Evolutionary conservation across 2,888 invertebrate species (phyloP), one percentile per base, ranked within the genome.

Genomic region (Ypsolopha scabrella): DNA sequence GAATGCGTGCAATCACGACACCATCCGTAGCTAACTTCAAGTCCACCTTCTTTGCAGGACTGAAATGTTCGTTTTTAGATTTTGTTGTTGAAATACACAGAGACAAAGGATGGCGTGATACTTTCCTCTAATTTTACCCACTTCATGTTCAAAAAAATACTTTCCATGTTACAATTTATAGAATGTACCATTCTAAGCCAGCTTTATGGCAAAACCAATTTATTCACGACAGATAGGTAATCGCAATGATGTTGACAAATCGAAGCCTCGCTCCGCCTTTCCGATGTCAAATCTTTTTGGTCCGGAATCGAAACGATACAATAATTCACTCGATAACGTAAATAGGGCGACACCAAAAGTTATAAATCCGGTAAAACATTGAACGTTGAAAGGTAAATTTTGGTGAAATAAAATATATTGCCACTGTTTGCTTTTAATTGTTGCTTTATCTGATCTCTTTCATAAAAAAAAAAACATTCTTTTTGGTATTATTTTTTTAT

Each of bases 211-310:
- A 24, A 2, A 24, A 70, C 73, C 78, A 76, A 81, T 83, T 81
- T 80, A 76, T 83, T 64, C 57, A 51, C 64, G 63, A 63, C 67
- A 61, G 57, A 56, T 58, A 59, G 60, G 62, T 64, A 67, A 68
- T 75, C 75, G 61, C 73, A 70, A 70, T 79, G 81, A 83, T 81
- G 82, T 80, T 80, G 83, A 83, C 81, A 83, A 82, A 83, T 83
- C 74, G 76, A 70, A 68, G 64, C 61, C 56, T 58, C 60, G 74
- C 53, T 58, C 78, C 83, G 81, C 83, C 85, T 80, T 73, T 83
- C 75, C 70, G 72, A 63, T 85, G 83, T 82, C 72, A 74, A 68
- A 80, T 80, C 78, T 76, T 75, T 73, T 70, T 64, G 60, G 61
- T 62, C 60, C 64, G 64, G 62, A 68, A 71, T 75, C 61, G 65